phyloP scores from a whole-genome alignment of 92 coral and sea anemone species.

The Porites evermanni region DNA sequence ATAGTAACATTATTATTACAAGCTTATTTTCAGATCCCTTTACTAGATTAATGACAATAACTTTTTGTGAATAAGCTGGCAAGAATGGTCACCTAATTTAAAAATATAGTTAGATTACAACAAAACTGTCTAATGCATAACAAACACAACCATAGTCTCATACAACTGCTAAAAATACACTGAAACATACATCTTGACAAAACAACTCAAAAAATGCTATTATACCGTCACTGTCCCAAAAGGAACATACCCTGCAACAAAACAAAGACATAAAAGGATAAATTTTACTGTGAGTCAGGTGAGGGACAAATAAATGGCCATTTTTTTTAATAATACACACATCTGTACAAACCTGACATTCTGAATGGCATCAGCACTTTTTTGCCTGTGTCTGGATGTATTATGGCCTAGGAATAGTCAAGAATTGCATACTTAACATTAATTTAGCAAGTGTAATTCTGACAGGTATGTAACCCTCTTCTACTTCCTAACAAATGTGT shows the following conservation, averaged over 20 bases:
- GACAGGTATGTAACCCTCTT: neutral
- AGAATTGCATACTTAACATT: neutral
- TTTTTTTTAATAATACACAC: too few species aligned
- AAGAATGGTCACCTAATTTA: too few species aligned
- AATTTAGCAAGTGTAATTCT: neutral
- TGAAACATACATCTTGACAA: neutral
- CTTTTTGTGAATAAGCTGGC: too few species aligned
- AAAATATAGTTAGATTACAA: too few species aligned
- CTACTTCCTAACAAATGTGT: neutral
- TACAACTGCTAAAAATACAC: too few species aligned
- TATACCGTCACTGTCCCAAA: constrained; percentile 96
- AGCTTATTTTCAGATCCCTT: too few species aligned
- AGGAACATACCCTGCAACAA: constrained; percentile 87
- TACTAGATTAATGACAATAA: too few species aligned
- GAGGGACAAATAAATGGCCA: neutral
- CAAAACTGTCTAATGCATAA: too few species aligned
- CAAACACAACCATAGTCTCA: too few species aligned
- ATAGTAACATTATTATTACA: too few species aligned
- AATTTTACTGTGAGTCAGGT: neutral
- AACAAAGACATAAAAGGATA: constrained; percentile 1
- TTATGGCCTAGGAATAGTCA: constrained; percentile 74
- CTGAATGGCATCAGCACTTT: constrained; percentile 95
- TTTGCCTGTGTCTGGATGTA: constrained; percentile 93
- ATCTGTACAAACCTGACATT: constrained; percentile 81
- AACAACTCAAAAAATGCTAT: neutral